Base-by-base conservation (phyloP, 2,113 vertebrate genomes). In the Amblyopsis rosae region DNA sequence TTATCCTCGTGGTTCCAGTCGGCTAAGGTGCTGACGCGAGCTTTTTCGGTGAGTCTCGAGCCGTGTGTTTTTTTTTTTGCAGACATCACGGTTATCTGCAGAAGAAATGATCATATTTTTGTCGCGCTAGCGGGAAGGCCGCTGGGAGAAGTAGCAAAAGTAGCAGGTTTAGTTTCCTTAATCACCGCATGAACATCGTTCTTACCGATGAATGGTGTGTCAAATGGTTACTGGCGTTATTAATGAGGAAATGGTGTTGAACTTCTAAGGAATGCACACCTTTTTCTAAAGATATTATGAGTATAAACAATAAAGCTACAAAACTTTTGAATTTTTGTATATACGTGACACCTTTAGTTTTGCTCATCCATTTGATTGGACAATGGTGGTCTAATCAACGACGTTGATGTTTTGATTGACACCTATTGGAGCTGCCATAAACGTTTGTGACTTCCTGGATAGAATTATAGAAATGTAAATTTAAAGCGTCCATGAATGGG, bases 21-120 rank as follows among this genome's bases (percentile, higher is more conserved):
- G 65, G 80, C 84, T 81, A 82, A 81, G 83, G 69, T 84, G 85
- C 81, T 83, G 79, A 80, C 80, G 82, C 53, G 53, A 76, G 76
- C 51, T 81, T 81, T 86, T 81, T 86, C 76, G 86, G 46, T 62
- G 51, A 76, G 74, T 65, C 77, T 72, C 72, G 63, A 61, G 47
- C 55, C 76, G 19, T 17, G 62, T 69, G 71, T 81, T 26, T 26
- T 26, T 26, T 62, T 62, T 73, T 81, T 63, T 62, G 65, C 69
- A 67, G 56, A 73, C 65, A 67, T 54, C 26, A 47, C 48, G 49
- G 58, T 62, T n/a, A 41, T 67, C 19, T 9, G 50, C 47, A 56
- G 16, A 35, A 16, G 61, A 56, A 26, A 69, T 49, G 17, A 65
- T 55, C 8, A 32, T 62, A 51, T 64, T 56, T 62, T 66, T 54